A percentile compares a stretch with the other conserved stretches of the same genome.
Conservation (phyloP, 1,140 invertebrate species). For the Frieseomelitta varia region DNA sequence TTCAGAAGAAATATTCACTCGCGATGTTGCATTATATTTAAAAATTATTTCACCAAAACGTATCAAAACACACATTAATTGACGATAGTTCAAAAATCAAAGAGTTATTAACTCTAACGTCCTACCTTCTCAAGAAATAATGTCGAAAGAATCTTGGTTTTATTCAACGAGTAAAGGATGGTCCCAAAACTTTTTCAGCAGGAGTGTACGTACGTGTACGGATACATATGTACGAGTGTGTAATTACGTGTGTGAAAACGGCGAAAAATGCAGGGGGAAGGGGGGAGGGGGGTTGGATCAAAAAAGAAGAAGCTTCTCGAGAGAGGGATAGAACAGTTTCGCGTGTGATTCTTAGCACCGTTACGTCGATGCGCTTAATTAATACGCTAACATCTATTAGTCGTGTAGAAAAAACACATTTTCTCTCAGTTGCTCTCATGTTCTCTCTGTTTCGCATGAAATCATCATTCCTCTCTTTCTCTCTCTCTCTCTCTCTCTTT, state of each 20-base stretch:
- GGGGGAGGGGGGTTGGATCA: background rate
- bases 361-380: slow-evolving; percentile 63
- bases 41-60: no score
- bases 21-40: no score
- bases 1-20: no score
- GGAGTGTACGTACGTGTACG: no score
- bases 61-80: no score
- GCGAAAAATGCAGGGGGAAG: background rate
- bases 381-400: slow-evolving; percentile 64
- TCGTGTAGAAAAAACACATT: slow-evolving; percentile 69
- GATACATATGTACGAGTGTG: background rate
- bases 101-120: no score
- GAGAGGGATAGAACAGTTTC: slow-evolving; percentile 49
- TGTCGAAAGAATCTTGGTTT: no score
- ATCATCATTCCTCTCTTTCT: slow-evolving; percentile 31
- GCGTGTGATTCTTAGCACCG: slow-evolving; percentile 57
- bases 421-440: slow-evolving; percentile 26
- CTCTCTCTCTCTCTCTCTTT: slow-evolving; percentile 41
- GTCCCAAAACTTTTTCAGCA: no score
- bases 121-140: no score
- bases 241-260: background rate
- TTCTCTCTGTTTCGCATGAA: slow-evolving; percentile 30
- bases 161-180: no score
- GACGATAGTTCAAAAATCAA: no score
- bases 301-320: slow-evolving; percentile 42